Base-by-base conservation (phyloP, 1,140 invertebrate genomes). In the Oscheius sp. region DNA sequence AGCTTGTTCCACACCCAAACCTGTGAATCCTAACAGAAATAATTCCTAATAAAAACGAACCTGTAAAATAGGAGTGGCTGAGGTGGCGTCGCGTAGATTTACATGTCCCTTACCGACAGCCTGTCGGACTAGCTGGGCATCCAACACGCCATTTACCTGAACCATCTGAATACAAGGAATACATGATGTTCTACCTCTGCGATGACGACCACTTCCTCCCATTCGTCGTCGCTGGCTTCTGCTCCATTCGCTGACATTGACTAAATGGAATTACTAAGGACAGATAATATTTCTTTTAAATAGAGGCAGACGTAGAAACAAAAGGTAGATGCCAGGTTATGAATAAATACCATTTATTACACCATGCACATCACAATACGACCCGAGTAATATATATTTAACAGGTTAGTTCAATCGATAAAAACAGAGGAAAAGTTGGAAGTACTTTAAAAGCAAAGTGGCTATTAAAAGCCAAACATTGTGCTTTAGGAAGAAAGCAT, bases 91-190 rank as follows among this genome's bases (percentile, higher is more conserved):
- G 29, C 69, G 23, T 7, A 71, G 23, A 15, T 20, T 63, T 3
- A 71, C 45, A 32, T 61, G 36, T 49, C 59, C 34, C 29, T 38
- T 20, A 4, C 52, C 46, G n/a, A 71, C 46, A 4, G 69, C 69
- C 28, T 71, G 52, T 28, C 62, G 34, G 3, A 71, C 69, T 29
- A 65, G 31, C 26, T 71, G 31, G 15, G 69, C 69, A 29, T 71
- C 69, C 0, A 71, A 23, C 32, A 71, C 59, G 26, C 69, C 69
- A 34, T 71, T 71, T 3, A 71, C 62, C 61, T 63, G 23, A 29
- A 63, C 10, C 31, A 63, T 59, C 23, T 59, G 55, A 28, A 10
- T 23, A 28, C 23, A 23, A 13, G 29, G 29, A 15, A 23, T 59
- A 10, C n/a, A 10, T 10, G 38, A 42, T 42, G n/a, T 42, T 10